Conservation (phyloP, 2,888 invertebrate genomes). For the Temnothorax ravouxi region DNA sequence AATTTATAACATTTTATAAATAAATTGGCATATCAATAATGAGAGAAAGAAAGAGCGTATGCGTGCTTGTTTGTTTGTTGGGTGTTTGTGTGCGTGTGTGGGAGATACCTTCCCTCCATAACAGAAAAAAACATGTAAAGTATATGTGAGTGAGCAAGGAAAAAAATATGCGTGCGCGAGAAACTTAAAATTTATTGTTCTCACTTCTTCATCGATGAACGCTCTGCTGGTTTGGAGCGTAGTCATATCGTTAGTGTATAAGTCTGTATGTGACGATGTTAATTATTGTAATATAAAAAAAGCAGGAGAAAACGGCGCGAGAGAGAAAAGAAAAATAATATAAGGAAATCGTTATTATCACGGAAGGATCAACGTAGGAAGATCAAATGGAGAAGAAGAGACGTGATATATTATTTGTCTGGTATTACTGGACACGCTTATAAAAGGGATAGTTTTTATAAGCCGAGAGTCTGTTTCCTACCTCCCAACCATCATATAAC, state of each 20-base stretch:
- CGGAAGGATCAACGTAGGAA: slow-evolving; percentile 38
- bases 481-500: slow-evolving; percentile 36
- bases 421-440: slow-evolving; percentile 82
- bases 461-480: slow-evolving; percentile 81
- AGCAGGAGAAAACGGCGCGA: slow-evolving; percentile 52
- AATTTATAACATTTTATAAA: slow-evolving; percentile 82
- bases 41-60: slow-evolving; percentile 35
- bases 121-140: slow-evolving; percentile 5
- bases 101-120: slow-evolving; percentile 33
- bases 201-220: slow-evolving; percentile 82
- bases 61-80: neutral
- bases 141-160: slow-evolving; percentile 21
- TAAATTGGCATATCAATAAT: slow-evolving; percentile 83
- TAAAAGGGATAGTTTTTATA: slow-evolving; percentile 82
- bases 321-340: slow-evolving; percentile 48
- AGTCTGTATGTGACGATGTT: slow-evolving; percentile 85
- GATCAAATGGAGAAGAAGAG: slow-evolving; percentile 65
- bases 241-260: slow-evolving; percentile 85
- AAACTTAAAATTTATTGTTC: slow-evolving; percentile 81
- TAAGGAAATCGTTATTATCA: slow-evolving; percentile 77
- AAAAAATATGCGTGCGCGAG: slow-evolving; percentile 20
- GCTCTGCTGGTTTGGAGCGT: slow-evolving; percentile 86
- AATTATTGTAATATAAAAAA: slow-evolving; percentile 85
- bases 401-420: slow-evolving; percentile 79
- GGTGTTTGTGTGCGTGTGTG: neutral